These are phyloP conservation scores for Chloropsis cyanopogon DNA, from an alignment of 2,113 vertebrate species.

Conservation along the genomic window DNA sequence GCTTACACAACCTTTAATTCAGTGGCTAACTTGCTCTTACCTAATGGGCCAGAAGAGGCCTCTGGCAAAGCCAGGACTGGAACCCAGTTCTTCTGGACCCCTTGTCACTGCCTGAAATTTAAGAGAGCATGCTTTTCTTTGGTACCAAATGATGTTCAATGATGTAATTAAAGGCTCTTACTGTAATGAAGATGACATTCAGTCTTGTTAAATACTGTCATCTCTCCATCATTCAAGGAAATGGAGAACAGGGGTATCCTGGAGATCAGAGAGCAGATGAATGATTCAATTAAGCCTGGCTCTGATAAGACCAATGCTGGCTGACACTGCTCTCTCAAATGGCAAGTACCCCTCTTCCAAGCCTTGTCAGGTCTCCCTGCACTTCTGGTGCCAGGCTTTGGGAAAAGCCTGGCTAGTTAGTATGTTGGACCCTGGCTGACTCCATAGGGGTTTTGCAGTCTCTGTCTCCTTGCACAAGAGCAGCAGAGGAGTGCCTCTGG, in stretches of 20 bases:
- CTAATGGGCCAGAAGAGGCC: neutral
- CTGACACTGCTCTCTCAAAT: neutral
- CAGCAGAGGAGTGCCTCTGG: neutral
- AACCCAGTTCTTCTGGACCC: neutral
- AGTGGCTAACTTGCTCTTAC: neutral
- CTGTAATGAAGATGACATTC: slow-evolving; percentile 18
- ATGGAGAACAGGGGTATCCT: neutral
- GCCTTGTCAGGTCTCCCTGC: neutral
- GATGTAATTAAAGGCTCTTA: slow-evolving; percentile 22
- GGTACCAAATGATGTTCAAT: neutral
- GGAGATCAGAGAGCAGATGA: neutral
- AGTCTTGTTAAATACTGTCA: neutral
- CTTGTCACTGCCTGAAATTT: neutral
- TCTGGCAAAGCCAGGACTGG: neutral
- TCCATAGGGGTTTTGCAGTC: neutral
- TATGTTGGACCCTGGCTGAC: neutral
- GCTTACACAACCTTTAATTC: neutral
- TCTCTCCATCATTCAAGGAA: neutral
- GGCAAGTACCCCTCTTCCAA: neutral
- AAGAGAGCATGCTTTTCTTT: neutral
- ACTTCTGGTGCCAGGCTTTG: neutral
- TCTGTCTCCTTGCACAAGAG: neutral
- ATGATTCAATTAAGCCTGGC: neutral
- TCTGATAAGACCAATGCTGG: neutral
- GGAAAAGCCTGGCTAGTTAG: neutral